Conservation (phyloP, 2,888 invertebrate genomes). For the Hemicrepidius hirtus region DNA sequence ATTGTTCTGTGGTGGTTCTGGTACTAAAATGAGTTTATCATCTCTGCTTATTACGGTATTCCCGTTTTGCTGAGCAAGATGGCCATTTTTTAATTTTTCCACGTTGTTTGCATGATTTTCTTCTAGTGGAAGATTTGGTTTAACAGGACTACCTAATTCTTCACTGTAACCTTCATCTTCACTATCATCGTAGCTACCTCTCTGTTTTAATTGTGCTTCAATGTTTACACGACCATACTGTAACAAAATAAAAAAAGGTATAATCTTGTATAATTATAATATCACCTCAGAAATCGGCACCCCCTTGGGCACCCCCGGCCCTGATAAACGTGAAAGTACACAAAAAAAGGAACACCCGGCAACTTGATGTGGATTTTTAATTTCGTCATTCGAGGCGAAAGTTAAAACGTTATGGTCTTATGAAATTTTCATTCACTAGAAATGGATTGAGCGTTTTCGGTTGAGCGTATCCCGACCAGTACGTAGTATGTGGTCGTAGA, state of each 20-base stretch:
- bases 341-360: no score
- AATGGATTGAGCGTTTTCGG: no score
- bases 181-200: slow-evolving; percentile 74
- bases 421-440: no score
- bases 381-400: no score
- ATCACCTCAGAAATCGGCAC: no score
- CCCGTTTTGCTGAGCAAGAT: slow-evolving; percentile 65
- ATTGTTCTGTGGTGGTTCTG: slow-evolving; percentile 77
- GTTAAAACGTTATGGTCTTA: no score
- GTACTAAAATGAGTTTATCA: slow-evolving; percentile 83
- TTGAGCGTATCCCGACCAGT: no score
- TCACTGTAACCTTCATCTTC: slow-evolving; percentile 72
- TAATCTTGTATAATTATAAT: no score
- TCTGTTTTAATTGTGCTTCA: slow-evolving; percentile 78
- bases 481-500: no score
- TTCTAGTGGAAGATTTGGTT: slow-evolving; percentile 20
- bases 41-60: slow-evolving; percentile 84
- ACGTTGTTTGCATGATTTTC: slow-evolving; percentile 33
- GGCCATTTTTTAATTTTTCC: slow-evolving; percentile 53
- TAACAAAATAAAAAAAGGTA: slow-evolving; percentile 63
- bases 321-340: no score
- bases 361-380: no score
- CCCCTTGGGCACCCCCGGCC: no score
- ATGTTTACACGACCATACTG: slow-evolving; percentile 91
- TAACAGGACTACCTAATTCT: slow-evolving; percentile 52